Evolutionary conservation across 2,888 invertebrate genomes (phyloP).

Genomic region (Pilophorus perplexus): DNA sequence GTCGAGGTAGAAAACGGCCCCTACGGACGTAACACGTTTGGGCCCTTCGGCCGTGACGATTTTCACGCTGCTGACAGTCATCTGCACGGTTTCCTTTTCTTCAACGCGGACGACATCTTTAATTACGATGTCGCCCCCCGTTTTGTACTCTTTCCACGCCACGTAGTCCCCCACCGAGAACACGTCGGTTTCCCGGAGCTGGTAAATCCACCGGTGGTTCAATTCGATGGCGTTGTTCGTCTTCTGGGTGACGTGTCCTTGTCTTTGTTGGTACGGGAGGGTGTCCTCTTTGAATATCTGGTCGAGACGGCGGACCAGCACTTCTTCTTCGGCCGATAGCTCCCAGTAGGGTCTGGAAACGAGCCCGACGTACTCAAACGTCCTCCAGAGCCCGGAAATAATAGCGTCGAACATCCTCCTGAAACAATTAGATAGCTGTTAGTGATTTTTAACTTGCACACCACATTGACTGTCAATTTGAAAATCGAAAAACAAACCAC

Average conservation of each 20-base stretch:
- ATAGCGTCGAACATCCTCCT: not conserved
- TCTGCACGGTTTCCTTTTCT: too few relatives aligned
- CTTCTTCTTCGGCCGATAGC: not conserved
- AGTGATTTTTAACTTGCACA: too few relatives aligned
- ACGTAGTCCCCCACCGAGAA: constrained; percentile 30
- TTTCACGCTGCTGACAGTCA: too few relatives aligned
- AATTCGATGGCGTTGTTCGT: constrained; percentile 24
- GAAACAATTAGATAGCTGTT: too few relatives aligned
- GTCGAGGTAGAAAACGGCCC: too few relatives aligned
- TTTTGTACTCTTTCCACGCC: constrained; percentile 18
- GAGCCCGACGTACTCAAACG: not conserved
- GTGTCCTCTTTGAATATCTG: not conserved
- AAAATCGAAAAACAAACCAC: too few relatives aligned
- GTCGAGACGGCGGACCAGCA: not conserved
- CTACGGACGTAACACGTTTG: too few relatives aligned
- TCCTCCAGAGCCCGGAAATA: not conserved
- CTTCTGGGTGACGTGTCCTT: constrained; percentile 19
- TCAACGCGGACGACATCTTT: constrained; percentile 23
- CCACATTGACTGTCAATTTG: too few relatives aligned
- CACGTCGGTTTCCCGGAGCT: constrained; percentile 8
- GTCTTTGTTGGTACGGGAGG: not conserved
- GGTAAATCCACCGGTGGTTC: constrained; percentile 13
- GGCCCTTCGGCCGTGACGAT: too few relatives aligned
- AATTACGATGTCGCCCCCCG: not conserved
- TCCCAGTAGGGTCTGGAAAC: not conserved